These are phyloP conservation scores for Lethenteron camtschaticum DNA, from an alignment of 2,113 vertebrate genomes.

Conservation along the genomic window DNA sequence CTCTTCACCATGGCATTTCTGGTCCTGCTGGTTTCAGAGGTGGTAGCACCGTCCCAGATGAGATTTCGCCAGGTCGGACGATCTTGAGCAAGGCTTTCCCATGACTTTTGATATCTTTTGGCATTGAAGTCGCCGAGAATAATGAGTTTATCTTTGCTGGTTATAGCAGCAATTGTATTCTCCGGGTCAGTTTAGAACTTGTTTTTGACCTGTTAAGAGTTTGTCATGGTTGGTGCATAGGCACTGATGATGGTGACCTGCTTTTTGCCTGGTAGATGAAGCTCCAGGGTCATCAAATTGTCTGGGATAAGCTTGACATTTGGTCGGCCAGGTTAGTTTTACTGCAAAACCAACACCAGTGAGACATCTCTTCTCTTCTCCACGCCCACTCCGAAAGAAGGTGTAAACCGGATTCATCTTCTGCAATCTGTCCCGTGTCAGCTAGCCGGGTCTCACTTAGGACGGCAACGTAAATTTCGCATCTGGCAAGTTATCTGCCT, in stretches of 20 bases:
- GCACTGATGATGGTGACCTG: slow-evolving; percentile 1
- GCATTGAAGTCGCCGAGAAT: neutral
- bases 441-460: neutral
- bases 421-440: neutral
- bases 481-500: neutral
- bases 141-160: slow-evolving; percentile 3
- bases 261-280: neutral
- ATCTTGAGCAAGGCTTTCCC: too few species aligned
- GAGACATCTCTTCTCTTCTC: neutral
- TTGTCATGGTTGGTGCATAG: neutral
- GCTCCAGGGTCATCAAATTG: neutral
- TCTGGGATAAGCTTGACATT: neutral
- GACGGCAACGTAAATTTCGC: neutral
- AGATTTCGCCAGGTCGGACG: too few species aligned
- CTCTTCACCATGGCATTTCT: too few species aligned
- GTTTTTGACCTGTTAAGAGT: neutral
- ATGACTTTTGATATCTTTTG: neutral
- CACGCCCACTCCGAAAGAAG: neutral
- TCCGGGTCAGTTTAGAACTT: neutral
- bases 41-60: too few species aligned
- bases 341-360: neutral
- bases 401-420: neutral
- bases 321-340: neutral
- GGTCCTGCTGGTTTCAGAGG: too few species aligned
- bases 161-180: neutral